These are phyloP conservation scores for Trachemys scripta DNA, from an alignment of 2,113 vertebrate genomes.

Conservation along the genomic window DNA sequence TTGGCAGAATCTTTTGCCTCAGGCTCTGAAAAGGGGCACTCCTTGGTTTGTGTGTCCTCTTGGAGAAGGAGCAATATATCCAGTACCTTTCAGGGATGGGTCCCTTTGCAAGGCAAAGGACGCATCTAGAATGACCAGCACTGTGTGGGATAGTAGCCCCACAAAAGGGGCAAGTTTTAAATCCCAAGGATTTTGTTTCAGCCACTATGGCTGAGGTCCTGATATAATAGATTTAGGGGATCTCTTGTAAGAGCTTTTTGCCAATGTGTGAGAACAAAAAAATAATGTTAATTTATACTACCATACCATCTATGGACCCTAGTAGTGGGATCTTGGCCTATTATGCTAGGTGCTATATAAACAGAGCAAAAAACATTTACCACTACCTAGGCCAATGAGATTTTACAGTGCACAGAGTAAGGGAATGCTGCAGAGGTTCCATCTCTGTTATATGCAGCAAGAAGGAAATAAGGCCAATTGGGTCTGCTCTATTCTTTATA, in stretches of 20 bases:
- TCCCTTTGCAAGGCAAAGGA: slow-evolving; percentile 17
- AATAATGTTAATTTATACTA: not conserved
- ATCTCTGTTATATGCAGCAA: not conserved
- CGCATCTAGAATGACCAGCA: slow-evolving; percentile 20
- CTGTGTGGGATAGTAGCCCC: slow-evolving; percentile 45
- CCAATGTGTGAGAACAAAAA: not conserved
- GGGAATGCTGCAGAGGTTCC: not conserved
- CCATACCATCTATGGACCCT: not conserved
- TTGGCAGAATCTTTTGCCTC: not conserved
- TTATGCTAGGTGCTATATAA: not conserved
- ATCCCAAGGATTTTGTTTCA: slow-evolving; percentile 68
- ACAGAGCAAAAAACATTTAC: not conserved
- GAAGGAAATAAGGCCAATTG: not conserved
- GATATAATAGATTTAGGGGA: slow-evolving; percentile 40
- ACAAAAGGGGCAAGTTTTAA: slow-evolving; percentile 53
- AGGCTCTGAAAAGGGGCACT: rapidly evolving
- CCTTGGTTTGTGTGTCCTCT: not conserved
- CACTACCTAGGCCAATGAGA: not conserved
- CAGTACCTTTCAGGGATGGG: not conserved
- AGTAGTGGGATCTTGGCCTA: too few species aligned
- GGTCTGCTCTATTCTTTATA: not conserved
- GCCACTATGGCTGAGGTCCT: slow-evolving; percentile 49
- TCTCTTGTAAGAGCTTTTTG: slow-evolving; percentile 20
- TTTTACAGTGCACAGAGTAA: rapidly evolving
- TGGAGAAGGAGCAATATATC: not conserved